Percentiles rank a stretch among this genome's conserved stretches.
These are phyloP conservation scores for Asteroscopus sphinx DNA, from an alignment of 2,888 invertebrate species.

Conservation along the genomic window DNA sequence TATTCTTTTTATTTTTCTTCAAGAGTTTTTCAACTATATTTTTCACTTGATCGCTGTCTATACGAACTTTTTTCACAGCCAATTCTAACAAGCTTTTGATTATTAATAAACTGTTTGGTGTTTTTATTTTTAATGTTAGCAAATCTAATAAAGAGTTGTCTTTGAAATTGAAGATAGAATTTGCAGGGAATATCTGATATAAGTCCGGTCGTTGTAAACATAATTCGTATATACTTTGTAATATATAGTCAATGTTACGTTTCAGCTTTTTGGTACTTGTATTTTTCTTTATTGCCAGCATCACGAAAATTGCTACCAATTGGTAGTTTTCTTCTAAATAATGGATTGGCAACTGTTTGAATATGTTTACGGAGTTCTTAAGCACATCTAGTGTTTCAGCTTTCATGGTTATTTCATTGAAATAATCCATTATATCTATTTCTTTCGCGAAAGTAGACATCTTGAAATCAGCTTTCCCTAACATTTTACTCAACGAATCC, in stretches of 20 bases:
- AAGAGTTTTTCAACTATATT: conserved; percentile 77
- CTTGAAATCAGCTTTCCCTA: conserved; percentile 74
- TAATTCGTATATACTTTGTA: conserved; percentile 80
- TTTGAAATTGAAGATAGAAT: conserved; percentile 77
- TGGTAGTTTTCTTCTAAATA: conserved; percentile 83
- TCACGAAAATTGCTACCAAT: conserved; percentile 75
- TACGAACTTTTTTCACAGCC: conserved; percentile 80
- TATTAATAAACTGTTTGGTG: conserved; percentile 71
- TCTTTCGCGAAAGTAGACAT: conserved; percentile 69
- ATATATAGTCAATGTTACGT: conserved; percentile 69
- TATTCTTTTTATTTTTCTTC: conserved; percentile 66
- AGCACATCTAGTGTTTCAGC: conserved; percentile 64
- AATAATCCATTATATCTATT: conserved; percentile 66
- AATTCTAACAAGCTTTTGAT: conserved; percentile 77
- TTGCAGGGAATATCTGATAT: conserved; percentile 78
- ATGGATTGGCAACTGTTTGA: conserved; percentile 75
- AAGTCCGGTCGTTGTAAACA: conserved; percentile 81
- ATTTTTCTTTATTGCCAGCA: conserved; percentile 78
- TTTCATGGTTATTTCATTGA: conserved; percentile 61
- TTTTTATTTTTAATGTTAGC: conserved; percentile 77
- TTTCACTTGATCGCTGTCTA: conserved; percentile 78
- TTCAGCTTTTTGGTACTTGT: conserved; percentile 74
- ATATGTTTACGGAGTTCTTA: conserved; percentile 69
- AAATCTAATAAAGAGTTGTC: conserved; percentile 72
- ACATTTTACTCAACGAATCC: conserved; percentile 71